phyloP scores from a whole-genome alignment of 2,888 invertebrate species.

The Emmelina monodactyla region DNA sequence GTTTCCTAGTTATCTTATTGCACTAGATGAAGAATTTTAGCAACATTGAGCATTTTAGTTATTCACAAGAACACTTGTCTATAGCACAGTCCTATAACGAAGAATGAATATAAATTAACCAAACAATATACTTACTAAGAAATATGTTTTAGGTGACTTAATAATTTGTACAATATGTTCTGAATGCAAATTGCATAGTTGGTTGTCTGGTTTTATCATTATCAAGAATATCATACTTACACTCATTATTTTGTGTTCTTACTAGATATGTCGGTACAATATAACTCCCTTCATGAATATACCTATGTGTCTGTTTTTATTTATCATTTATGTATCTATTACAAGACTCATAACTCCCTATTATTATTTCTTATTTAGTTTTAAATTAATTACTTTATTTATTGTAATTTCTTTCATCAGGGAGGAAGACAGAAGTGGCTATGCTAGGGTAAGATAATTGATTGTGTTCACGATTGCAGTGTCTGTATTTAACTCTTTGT shows the following conservation, averaged over 20 bases:
- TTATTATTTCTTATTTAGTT: slow-evolving; percentile 18
- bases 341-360: no score
- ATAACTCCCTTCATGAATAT: slow-evolving; percentile 4
- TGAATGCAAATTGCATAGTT: slow-evolving; percentile 43
- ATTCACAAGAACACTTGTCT: background rate
- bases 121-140: no score
- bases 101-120: no score
- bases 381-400: slow-evolving; percentile 20
- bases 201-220: slow-evolving; percentile 2
- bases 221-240: background rate
- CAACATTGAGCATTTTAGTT: slow-evolving; percentile 26
- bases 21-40: slow-evolving; percentile 23
- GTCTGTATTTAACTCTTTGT: no score
- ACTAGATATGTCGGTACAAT: background rate
- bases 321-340: slow-evolving; percentile 24
- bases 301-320: slow-evolving; percentile 17
- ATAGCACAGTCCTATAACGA: slow-evolving; percentile 1
- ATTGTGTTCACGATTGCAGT: no score
- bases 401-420: slow-evolving; percentile 62
- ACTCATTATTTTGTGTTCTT: background rate
- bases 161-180: slow-evolving; percentile 36
- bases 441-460: slow-evolving; percentile 64
- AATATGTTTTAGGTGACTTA: no score
- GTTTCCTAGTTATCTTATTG: slow-evolving; percentile 22
- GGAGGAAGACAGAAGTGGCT: slow-evolving; percentile 66